Evolutionary conservation across 2,797 vertebrate species (phyloP), one percentile per base, ranked within the genome.

Genomic region (Acanthornis magna): DNA sequence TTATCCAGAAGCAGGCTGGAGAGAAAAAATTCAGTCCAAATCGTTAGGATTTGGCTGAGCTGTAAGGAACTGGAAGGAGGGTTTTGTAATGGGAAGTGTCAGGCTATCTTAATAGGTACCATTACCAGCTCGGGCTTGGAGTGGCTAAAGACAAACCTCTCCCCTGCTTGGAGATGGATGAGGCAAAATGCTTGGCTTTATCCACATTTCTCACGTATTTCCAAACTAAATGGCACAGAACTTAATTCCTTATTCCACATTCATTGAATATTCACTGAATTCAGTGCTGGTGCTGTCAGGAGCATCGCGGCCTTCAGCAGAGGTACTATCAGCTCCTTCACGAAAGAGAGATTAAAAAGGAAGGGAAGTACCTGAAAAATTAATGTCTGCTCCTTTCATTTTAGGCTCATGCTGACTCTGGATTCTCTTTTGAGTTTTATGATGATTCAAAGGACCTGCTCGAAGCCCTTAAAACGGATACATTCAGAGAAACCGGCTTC

Each of bases 351-450:
- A 45, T 45, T 62, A 47, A 70, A 76, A 91, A 67, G 51, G 16
- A 94, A 91, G 45, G 48, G 13, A 93, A 67, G 16, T 40, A 70
- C 73, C 50, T 71, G 38, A 91, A 82, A 82, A 90, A 80, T 19
- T 74, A 58, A 92, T 9, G 20, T 38, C 45, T 84, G 40, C n/a
- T 70, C 22, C 65, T 96, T 91, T 88, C 61, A 45, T 91, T 96
- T 88, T 92, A 99, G 99, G 98, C 99, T 50, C 93, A 98, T 48
- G 99, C 98, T 29, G 98, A 98, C 8, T 98, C 98, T n/a, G 96
- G 98, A 62, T 98, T 98, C 38, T 32, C 98, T 43, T 90, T 88
- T 4, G 99, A 99, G 62, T 97, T 96, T 93, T 99, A 97, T 2
- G 95, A 98, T 0, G 97, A 99, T 78, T 85, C 96, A 22, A 90